Conservation (phyloP, 1,140 invertebrate genomes). For the Aphaenogaster floridana region DNA sequence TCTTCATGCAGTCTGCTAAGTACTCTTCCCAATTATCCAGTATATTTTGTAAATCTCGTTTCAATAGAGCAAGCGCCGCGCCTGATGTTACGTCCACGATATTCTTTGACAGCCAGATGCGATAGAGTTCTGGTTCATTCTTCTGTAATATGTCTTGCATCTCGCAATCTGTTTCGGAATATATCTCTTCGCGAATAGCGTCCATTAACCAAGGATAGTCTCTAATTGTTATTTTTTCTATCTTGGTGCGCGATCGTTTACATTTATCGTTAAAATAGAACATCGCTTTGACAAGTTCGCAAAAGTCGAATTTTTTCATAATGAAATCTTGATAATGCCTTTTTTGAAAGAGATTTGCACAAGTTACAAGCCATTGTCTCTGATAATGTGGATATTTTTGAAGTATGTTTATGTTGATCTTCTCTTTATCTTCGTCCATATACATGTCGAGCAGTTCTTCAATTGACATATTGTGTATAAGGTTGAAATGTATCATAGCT, state of each 20-base stretch:
- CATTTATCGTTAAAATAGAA: conserved; percentile 74
- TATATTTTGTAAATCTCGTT: conserved; percentile 68
- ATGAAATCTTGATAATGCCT: not conserved
- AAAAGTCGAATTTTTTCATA: conserved; percentile 6
- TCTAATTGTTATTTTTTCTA: conserved; percentile 65
- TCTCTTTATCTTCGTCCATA: conserved; percentile 13
- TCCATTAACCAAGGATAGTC: conserved; percentile 74
- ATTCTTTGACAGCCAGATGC: not conserved
- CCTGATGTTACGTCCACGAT: not conserved
- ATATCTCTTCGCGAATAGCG: conserved; percentile 19
- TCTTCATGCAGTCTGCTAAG: conserved; percentile 43
- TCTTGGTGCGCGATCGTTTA: not conserved
- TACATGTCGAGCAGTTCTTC: conserved; percentile 59
- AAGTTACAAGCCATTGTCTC: conserved; percentile 69
- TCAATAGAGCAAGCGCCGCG: conserved; percentile 62
- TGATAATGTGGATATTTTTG: conserved; percentile 70
- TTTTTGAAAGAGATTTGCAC: not conserved
- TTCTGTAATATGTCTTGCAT: not conserved
- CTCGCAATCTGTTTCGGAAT: rapidly evolving
- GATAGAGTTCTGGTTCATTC: conserved; percentile 67
- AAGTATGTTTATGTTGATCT: conserved; percentile 57
- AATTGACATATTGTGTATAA: conserved; percentile 60
- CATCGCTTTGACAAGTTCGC: conserved; percentile 48
- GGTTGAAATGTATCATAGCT: conserved; percentile 64
- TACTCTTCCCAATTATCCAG: conserved; percentile 75